Percentiles rank a stretch among this genome's conserved stretches.
Evolutionary conservation across 2,113 vertebrate species (phyloP).

Genomic region (Dasypus novemcinctus): DNA sequence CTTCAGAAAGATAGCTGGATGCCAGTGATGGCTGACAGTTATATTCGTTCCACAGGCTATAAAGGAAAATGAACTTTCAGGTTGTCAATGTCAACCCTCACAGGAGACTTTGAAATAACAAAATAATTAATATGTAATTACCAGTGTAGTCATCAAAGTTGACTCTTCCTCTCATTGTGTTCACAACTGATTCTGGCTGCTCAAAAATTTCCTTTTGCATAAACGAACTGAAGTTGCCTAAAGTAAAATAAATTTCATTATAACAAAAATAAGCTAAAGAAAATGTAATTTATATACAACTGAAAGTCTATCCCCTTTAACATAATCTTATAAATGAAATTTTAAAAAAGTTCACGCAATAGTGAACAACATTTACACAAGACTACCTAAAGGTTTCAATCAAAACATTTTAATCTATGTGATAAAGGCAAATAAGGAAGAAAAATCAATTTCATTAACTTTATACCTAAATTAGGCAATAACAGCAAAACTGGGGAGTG

Average conservation of each 20-base stretch:
- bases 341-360: neutral
- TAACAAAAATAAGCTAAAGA: conserved; percentile 47
- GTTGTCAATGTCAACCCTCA: neutral
- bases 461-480: neutral
- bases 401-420: neutral
- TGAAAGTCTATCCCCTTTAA: neutral
- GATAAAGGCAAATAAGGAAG: neutral
- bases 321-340: neutral
- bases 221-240: conserved; percentile 98
- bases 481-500: neutral
- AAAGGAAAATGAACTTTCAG: neutral
- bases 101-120: neutral
- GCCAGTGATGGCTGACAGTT: neutral
- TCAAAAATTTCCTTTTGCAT: conserved; percentile 99
- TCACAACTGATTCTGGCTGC: conserved; percentile 98
- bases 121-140: conserved; percentile 69
- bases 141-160: conserved; percentile 98
- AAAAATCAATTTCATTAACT: conserved; percentile 9
- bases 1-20: neutral
- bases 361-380: neutral
- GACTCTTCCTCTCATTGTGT: conserved; percentile 98
- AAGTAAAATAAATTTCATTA: conserved; percentile 54
- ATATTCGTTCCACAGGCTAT: neutral
- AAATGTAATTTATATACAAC: conserved; percentile 17
- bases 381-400: neutral